Base-by-base conservation (phyloP, 2,113 vertebrate species). In the Burhinus oedicnemus region DNA sequence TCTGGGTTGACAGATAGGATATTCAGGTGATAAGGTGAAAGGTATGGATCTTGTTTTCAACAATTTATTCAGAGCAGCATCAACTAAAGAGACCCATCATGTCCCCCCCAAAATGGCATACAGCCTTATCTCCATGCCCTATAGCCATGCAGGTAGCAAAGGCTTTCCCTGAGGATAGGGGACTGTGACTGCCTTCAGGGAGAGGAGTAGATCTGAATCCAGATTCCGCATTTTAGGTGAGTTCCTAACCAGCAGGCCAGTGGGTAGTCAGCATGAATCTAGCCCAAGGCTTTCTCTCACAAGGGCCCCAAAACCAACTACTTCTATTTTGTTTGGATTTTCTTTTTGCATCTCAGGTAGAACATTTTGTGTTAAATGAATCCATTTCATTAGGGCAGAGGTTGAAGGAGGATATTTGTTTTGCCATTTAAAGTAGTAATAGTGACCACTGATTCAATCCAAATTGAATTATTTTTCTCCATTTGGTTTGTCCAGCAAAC, bases 351-450 rank as follows among this genome's bases (percentile, higher is more conserved):
- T 72, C 66, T 69, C 49, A 61, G 30, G 12, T 61, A 44, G 66
- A 62, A 49, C 18, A 60, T 34, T 85, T 68, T 76, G 13, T 71
- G 20, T 55, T 71, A 81, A 83, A 83, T 44, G 1, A 69, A 77
- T 54, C 68, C 25, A 51, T 91, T 94, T 30, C n/a, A 55, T 68
- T 38, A 91, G 51, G 45, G 42, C 49, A 87, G 60, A 75, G 16
- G 21, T 75, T 75, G 64, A 91, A 83, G 81, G 13, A 95, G 30
- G 21, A 58, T 54, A 81, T 89, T 93, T 71, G 34, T 58, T 96
- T 90, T 89, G 61, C n/a, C 47, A 44, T 93, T 82, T 90, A 85
- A 93, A 95, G 51, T 82, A 91, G 70, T 87, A 93, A 62, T 22
- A 82, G 55, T 42, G 93, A 90, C 52, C 5, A 2, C 80, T 40